phyloP scores from a whole-genome alignment of 1,140 invertebrate species.

The Berghia stephanieae region DNA sequence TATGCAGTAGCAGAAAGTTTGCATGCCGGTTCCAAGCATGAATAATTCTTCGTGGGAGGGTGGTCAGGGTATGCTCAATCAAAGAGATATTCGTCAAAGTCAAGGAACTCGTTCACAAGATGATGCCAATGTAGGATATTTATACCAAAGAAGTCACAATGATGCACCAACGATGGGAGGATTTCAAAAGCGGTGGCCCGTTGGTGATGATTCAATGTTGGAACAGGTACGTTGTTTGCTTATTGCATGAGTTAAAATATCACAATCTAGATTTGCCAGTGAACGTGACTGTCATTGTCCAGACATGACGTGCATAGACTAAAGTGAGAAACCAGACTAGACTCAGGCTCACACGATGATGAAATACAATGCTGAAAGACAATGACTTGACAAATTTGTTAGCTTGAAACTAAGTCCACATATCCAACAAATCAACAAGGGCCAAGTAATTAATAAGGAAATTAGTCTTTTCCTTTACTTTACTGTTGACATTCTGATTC shows the following conservation, averaged over 20 bases:
- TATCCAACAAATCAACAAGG: too few relatives aligned
- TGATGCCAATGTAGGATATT: constrained; percentile 87
- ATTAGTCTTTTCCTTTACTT: not conserved
- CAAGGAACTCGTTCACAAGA: constrained; percentile 72
- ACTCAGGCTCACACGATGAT: too few relatives aligned
- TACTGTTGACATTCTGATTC: too few relatives aligned
- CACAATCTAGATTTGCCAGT: too few relatives aligned
- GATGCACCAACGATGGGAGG: constrained; percentile 77
- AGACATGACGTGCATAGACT: too few relatives aligned
- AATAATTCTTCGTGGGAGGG: constrained; percentile 60
- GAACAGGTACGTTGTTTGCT: constrained; percentile 68
- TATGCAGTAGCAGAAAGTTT: constrained; percentile 52
- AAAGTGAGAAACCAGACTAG: too few relatives aligned
- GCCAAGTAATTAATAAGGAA: too few relatives aligned
- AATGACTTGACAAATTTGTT: too few relatives aligned
- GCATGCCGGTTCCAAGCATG: constrained; percentile 60
- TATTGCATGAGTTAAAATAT: too few relatives aligned
- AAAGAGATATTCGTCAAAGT: constrained; percentile 47
- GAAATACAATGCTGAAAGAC: too few relatives aligned
- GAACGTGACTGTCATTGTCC: too few relatives aligned
- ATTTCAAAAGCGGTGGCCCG: constrained; percentile 79
- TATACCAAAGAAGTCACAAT: constrained; percentile 82
- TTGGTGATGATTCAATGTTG: constrained; percentile 82
- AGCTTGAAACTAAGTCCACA: too few relatives aligned
- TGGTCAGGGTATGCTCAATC: constrained; percentile 55